These are phyloP conservation scores for Podotricha telesiphe DNA, from an alignment of 2,888 invertebrate genomes.

Conservation along the genomic window DNA sequence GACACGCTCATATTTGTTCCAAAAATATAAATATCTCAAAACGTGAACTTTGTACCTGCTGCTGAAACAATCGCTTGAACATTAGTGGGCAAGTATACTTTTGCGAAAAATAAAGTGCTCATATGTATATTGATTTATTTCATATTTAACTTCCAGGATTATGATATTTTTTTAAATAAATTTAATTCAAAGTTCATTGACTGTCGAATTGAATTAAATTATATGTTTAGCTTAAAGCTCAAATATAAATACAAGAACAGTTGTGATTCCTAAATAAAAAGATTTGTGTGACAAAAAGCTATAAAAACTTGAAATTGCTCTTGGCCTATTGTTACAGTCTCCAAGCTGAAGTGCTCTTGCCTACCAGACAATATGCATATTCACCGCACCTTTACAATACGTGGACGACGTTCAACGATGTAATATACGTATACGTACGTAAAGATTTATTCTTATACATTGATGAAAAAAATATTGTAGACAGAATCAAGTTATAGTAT, in stretches of 20 bases:
- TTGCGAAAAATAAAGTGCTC: too few relatives aligned
- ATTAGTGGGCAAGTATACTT: too few relatives aligned
- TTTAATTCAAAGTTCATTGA: too few relatives aligned
- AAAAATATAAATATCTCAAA: too few relatives aligned
- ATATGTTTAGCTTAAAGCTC: background rate
- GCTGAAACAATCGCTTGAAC: background rate
- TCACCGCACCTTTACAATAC: slow-evolving; percentile 51
- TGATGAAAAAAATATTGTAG: too few relatives aligned
- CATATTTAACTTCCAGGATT: too few relatives aligned
- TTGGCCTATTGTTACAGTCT: slow-evolving; percentile 64
- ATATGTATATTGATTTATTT: too few relatives aligned
- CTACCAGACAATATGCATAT: slow-evolving; percentile 73
- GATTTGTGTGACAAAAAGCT: slow-evolving; percentile 53
- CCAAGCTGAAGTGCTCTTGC: slow-evolving; percentile 60
- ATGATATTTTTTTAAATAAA: too few relatives aligned
- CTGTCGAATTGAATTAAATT: too few relatives aligned
- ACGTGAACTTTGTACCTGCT: too few relatives aligned
- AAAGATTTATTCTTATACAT: slow-evolving; percentile 2
- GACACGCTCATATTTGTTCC: too few relatives aligned
- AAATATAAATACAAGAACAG: slow-evolving; percentile 25
- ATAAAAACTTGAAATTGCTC: slow-evolving; percentile 63
- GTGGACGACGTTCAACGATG: slow-evolving; percentile 28
- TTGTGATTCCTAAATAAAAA: slow-evolving; percentile 38
- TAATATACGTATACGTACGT: slow-evolving; percentile 21
- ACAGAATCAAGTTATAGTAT: too few relatives aligned